Evolutionary conservation across 1,140 invertebrate species (phyloP).

Genomic region (Drosophila santomea): DNA sequence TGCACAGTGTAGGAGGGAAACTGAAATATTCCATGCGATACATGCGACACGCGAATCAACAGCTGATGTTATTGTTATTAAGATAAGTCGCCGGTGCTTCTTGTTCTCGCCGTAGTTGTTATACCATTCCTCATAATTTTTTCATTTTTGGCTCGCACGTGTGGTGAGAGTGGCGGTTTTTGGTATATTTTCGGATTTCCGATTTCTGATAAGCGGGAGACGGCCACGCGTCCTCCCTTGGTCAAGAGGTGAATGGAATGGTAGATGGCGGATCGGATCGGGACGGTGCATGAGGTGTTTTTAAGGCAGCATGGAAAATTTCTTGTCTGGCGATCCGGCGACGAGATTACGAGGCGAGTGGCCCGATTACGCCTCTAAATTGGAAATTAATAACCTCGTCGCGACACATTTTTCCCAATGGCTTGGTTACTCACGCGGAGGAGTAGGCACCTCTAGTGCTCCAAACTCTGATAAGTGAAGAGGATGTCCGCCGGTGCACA

Average conservation of each 20-base stretch:
- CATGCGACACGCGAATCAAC: slow-evolving; percentile 66
- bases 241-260: slow-evolving; percentile 30
- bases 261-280: slow-evolving; percentile 25
- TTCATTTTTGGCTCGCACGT: slow-evolving; percentile 5
- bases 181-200: slow-evolving; percentile 62
- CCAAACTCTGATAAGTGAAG: slow-evolving; percentile 13
- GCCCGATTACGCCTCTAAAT: slow-evolving; percentile 49
- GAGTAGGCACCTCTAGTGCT: slow-evolving; percentile 21
- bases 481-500: slow-evolving; percentile 20
- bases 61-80: slow-evolving; percentile 57
- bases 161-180: slow-evolving; percentile 21
- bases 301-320: slow-evolving; percentile 59
- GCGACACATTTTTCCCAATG: slow-evolving; percentile 55
- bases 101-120: slow-evolving; percentile 20
- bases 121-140: slow-evolving; percentile 13
- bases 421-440: slow-evolving; percentile 53
- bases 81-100: slow-evolving; percentile 46
- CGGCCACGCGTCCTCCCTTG: slow-evolving; percentile 65
- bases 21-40: slow-evolving; percentile 68
- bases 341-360: slow-evolving; percentile 47
- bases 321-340: slow-evolving; percentile 48
- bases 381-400: slow-evolving; percentile 59
- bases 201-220: slow-evolving; percentile 66
- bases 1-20: slow-evolving; percentile 24
- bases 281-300: slow-evolving; percentile 53